Evolutionary conservation across 2,113 vertebrate genomes (phyloP), one percentile per base, ranked within the genome.

Genomic region (Chaetodon trifascialis): DNA sequence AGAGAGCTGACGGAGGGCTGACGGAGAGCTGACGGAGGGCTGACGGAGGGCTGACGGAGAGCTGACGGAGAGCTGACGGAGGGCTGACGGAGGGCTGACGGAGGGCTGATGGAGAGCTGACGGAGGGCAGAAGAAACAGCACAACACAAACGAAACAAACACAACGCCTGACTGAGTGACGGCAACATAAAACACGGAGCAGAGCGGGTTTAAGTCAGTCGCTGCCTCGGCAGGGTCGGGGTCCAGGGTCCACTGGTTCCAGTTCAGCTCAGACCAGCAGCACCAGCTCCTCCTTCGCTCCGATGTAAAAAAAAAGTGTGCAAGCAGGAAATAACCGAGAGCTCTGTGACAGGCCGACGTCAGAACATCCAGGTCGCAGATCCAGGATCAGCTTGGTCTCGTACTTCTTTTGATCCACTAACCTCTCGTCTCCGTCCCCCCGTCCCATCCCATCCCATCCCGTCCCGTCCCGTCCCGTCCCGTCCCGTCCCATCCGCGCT

Each of bases 321-420:
- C n/a, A 58, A 72, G 68, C 23, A 25, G 76, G 60, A 84, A 80
- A 83, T 11, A n/a, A 83, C 46, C 65, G 62, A 79, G 23, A 36
- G 4, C 34, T 44, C 12, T 19, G 58, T 65, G 56, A 19, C 76
- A 55, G 46, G 44, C 23, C 21, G 40, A 68, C 14, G 9, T 60
- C 40, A 75, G 52, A 69, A 88, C 87, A 89, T 91, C 82, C 86
- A 91, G 71, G 68, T 16, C 59, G 11, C 23, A 46, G 59, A 77
- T 19, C 83, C 69, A 74, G 66, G 75, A 81, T 77, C 56, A 38
- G 55, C 77, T 81, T 60, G 82, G 85, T 88, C 88, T 69, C 66
- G 54, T 85, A 75, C 73, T 52, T 74, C 83, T 63, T 52, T 60
- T 87, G 80, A 87, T 85, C 82, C 79, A 78, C 90, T 71, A 85